A percentile compares a stretch with the other conserved stretches of the same genome.
Conservation (phyloP, 2,797 vertebrate species). For the Spinibarbus caldwelli region DNA sequence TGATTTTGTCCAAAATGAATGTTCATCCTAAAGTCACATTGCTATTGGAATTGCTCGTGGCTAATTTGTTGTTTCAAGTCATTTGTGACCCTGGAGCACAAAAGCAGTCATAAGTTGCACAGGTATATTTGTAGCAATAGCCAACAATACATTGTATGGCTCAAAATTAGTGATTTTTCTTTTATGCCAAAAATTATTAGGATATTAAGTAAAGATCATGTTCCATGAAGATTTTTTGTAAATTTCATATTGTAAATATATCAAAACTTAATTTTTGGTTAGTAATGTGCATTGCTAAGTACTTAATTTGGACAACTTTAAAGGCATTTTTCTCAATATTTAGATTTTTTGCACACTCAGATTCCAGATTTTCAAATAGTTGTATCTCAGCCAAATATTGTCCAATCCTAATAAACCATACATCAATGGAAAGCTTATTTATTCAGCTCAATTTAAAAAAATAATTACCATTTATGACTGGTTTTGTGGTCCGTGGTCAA, state of each 20-base stretch:
- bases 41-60: background rate
- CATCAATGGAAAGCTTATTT: background rate
- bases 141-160: background rate
- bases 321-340: background rate
- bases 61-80: background rate
- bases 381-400: no score
- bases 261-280: background rate
- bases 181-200: background rate
- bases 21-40: background rate
- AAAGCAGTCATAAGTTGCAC: background rate
- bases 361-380: no score
- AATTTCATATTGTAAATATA: no score
- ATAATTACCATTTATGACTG: no score
- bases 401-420: no score
- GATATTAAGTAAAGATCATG: no score
- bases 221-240: background rate
- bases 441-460: no score
- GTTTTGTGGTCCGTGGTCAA: no score
- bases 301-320: background rate
- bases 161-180: background rate
- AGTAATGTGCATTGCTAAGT: background rate
- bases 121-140: background rate
- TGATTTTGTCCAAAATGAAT: background rate
- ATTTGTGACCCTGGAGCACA: background rate
- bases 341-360: background rate